phyloP scores from a whole-genome alignment of 1,140 invertebrate genomes.

The Leptestheria dahalacensis region DNA sequence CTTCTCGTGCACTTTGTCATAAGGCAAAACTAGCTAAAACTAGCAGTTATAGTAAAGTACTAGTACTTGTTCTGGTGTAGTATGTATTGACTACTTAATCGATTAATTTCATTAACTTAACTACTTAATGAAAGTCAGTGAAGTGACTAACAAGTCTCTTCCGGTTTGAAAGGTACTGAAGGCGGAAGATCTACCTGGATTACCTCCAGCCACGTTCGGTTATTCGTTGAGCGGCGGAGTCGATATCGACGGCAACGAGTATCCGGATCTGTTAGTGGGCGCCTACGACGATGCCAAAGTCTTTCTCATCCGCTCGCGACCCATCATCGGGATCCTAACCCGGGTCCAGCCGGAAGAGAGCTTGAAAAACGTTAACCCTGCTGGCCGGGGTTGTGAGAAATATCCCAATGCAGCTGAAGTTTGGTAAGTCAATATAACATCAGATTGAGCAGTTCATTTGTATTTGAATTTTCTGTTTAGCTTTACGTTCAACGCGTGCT shows the following conservation, averaged over 20 bases:
- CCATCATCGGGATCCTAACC: conserved; percentile 65
- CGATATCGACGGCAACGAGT: conserved; percentile 80
- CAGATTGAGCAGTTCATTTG: background rate
- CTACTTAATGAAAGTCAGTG: no score
- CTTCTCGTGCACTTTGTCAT: no score
- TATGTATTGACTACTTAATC: no score
- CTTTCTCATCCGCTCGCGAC: conserved; percentile 55
- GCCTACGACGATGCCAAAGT: conserved; percentile 66
- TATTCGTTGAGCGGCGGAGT: conserved; percentile 75
- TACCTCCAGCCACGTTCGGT: conserved; percentile 56
- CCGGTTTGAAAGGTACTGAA: conserved; percentile 33
- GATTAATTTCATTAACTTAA: no score
- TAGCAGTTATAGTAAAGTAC: no score
- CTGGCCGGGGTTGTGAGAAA: conserved; percentile 46
- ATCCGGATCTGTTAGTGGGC: conserved; percentile 78
- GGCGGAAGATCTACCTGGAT: conserved; percentile 33
- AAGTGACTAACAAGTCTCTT: no score
- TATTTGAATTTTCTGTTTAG: conserved; percentile 27
- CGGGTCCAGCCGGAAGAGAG: conserved; percentile 43
- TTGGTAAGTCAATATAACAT: conserved; percentile 35
- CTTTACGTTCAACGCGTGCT: conserved; percentile 77
- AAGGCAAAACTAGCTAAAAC: no score
- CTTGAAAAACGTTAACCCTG: conserved; percentile 63
- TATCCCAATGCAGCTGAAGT: conserved; percentile 50
- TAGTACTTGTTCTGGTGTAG: no score